Evolutionary conservation across 2,113 vertebrate genomes (phyloP).

Genomic region (Tamias sibiricus): DNA sequence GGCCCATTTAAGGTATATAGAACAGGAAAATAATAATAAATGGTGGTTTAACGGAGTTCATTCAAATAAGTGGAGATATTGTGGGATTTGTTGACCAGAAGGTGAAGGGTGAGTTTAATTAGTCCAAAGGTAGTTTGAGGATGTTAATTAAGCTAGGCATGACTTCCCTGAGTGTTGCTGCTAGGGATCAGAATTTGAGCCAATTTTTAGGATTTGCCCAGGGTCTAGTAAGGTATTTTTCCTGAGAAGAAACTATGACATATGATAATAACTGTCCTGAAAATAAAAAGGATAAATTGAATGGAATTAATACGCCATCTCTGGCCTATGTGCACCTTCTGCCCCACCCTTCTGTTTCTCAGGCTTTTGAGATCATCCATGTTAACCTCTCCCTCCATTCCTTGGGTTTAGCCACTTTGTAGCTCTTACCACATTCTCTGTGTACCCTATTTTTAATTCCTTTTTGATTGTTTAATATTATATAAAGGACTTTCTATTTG

Average conservation of each 20-base stretch:
- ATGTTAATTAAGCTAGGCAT: not conserved
- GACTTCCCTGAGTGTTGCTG: not conserved
- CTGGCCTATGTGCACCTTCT: not conserved
- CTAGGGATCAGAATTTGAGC: not conserved
- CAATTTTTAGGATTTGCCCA: conserved; percentile 16
- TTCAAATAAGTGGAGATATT: conserved; percentile 6
- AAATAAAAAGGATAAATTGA: conserved; percentile 1
- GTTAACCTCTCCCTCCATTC: not conserved
- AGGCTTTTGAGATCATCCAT: not conserved
- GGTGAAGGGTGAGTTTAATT: not conserved
- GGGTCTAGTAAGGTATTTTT: not conserved
- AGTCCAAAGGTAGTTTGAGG: not conserved
- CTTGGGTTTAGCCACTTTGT: not conserved
- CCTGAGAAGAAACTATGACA: not conserved
- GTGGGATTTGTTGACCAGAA: conserved; percentile 14
- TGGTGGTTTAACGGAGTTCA: not conserved
- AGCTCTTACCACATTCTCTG: conserved; percentile 4
- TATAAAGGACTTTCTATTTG: not conserved
- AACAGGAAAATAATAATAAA: not conserved
- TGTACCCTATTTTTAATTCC: not conserved
- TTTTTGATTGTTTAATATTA: not conserved
- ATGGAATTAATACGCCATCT: not conserved
- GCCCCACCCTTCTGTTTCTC: not conserved
- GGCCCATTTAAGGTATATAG: not conserved
- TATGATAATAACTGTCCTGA: not conserved